These are phyloP conservation scores for Erebia aethiops DNA, from an alignment of 2,888 invertebrate genomes.

Conservation along the genomic window DNA sequence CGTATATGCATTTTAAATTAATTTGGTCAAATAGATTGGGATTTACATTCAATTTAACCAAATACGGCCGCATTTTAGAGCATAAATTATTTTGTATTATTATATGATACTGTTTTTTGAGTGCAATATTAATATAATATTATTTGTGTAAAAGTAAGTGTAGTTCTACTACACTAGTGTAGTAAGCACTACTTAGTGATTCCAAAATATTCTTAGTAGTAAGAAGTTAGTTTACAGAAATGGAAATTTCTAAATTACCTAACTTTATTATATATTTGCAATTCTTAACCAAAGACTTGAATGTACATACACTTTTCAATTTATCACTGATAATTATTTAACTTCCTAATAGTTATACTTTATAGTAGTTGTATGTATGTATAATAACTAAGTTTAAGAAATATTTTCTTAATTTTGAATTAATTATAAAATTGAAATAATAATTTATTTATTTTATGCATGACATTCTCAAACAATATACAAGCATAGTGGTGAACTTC, in stretches of 20 bases:
- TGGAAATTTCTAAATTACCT: neutral
- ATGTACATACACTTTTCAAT: conserved; percentile 14
- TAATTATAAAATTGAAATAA: neutral
- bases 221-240: neutral
- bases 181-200: neutral
- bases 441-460: neutral
- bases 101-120: neutral
- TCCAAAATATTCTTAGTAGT: neutral
- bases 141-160: neutral
- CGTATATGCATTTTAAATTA: neutral
- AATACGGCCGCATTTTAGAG: neutral
- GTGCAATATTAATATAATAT: neutral
- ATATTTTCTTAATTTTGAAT: neutral
- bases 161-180: too few relatives aligned
- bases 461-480: neutral
- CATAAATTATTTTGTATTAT: neutral
- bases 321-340: conserved; percentile 10
- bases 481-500: neutral
- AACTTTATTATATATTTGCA: conserved; percentile 14
- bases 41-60: conserved; percentile 8
- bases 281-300: conserved; percentile 25
- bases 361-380: conserved; percentile 9
- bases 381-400: conserved; percentile 6
- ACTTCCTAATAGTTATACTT: neutral
- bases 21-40: conserved; percentile 1